Conservation (phyloP, 2,888 invertebrate genomes). For the Spilarctia lutea region DNA sequence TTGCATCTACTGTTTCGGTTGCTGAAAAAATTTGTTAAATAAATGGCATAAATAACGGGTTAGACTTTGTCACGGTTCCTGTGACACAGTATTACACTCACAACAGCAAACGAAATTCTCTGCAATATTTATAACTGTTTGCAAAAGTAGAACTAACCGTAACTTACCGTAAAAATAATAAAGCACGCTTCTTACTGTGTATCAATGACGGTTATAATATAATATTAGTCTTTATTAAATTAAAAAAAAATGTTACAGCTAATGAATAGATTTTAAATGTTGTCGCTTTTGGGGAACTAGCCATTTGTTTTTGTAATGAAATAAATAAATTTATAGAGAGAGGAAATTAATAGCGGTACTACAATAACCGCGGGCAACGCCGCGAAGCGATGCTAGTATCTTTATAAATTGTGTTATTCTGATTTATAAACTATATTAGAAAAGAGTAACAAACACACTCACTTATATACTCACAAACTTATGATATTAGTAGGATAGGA, state of each 20-base stretch:
- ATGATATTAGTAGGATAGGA: too few species aligned
- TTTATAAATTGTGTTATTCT: too few species aligned
- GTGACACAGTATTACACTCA: neutral
- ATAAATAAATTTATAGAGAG: too few species aligned
- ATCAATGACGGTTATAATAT: neutral
- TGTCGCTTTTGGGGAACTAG: too few species aligned
- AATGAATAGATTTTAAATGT: neutral
- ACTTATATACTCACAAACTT: too few species aligned
- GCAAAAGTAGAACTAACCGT: slow-evolving; percentile 28
- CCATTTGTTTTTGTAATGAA: too few species aligned
- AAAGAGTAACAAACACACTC: too few species aligned
- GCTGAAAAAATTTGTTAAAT: slow-evolving; percentile 31
- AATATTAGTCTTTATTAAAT: neutral
- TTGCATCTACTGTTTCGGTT: slow-evolving; percentile 15
- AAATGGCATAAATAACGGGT: slow-evolving; percentile 19
- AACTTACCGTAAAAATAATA: slow-evolving; percentile 19
- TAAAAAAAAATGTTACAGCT: neutral
- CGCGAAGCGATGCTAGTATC: too few species aligned
- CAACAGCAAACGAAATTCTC: neutral
- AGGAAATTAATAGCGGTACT: too few species aligned
- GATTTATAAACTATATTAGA: too few species aligned
- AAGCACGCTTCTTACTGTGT: neutral
- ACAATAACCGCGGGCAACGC: too few species aligned
- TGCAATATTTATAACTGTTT: slow-evolving; percentile 18
- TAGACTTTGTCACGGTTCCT: neutral